These are phyloP conservation scores for Diaphora mendica DNA, from an alignment of 2,888 invertebrate species.

Conservation along the genomic window DNA sequence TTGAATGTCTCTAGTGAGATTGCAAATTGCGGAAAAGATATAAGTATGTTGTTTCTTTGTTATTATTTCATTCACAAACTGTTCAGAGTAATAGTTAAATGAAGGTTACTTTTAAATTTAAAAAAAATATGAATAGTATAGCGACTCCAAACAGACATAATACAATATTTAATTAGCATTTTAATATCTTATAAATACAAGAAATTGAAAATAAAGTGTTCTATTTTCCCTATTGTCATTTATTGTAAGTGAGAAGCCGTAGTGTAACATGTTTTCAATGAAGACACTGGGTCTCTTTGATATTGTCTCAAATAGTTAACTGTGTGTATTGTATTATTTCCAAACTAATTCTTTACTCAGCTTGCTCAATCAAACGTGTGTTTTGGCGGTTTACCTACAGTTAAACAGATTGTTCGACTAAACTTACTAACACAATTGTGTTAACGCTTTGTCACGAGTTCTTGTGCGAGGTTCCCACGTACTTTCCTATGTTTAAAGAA, in stretches of 20 bases:
- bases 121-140: background rate
- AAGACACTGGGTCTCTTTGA: background rate
- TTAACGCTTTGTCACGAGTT: conserved; percentile 49
- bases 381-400: background rate
- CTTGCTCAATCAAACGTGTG: background rate
- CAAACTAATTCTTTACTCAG: background rate
- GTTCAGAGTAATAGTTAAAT: background rate
- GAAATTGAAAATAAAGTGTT: background rate
- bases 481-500: conserved; percentile 59
- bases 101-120: background rate
- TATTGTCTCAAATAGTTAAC: background rate
- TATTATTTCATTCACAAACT: background rate
- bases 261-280: background rate
- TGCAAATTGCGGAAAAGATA: background rate
- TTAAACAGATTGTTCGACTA: conserved; percentile 28
- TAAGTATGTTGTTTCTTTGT: background rate
- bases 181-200: background rate
- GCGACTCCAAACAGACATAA: background rate
- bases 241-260: background rate
- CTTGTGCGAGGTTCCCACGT: conserved; percentile 65
- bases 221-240: background rate
- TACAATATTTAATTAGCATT: background rate
- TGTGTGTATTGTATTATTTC: background rate
- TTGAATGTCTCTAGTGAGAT: background rate
- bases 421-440: conserved; percentile 53